Base-by-base conservation (phyloP, 2,888 invertebrate species). In the Drosophila nigritarsus region DNA sequence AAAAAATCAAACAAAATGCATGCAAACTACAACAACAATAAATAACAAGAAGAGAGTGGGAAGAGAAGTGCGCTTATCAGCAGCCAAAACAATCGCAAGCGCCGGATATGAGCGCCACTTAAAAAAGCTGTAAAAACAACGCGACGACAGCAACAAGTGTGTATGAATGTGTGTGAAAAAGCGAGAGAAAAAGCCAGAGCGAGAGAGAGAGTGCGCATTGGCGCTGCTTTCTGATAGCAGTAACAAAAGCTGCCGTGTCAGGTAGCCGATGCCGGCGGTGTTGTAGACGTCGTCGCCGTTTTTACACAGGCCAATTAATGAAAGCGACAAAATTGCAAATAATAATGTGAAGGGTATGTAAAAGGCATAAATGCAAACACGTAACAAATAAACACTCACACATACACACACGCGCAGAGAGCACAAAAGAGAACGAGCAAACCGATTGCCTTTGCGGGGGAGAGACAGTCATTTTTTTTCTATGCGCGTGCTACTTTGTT, bases 61-160 rank as follows among this genome's bases (percentile, higher is more conserved):
- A 30, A 64, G 56, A 72, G 70, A 85, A 90, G 74, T 83, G 71
- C 79, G 86, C 90, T 90, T 90, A 90, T 89, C 89, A 89, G 85
- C 88, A 89, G 86, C 58, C 78, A 77, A 77, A 73, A 82, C 72
- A 83, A 89, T 83, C 64, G 70, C 70, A 67, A 82, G 76, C 80
- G 90, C 90, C 90, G 90, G 91, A 89, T 91, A 89, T 90, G 89
- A 81, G 80, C 87, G 89, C 90, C 91, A 89, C 90, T 88, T 88
- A 81, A 87, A 81, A 87, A 87, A 90, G 88, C 86, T 85, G 86
- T 88, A 88, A 87, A 86, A 86, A 75, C 87, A 84, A 84, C 75
- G 69, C 55, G 54, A 65, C 55, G 61, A 32, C 59, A 73, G 80
- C 88, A 88, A 88, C 81, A 87, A 89, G 87, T 89, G 87, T 78